Percentiles rank a stretch among this genome's conserved stretches.
Evolutionary conservation across 2,113 vertebrate genomes (phyloP).

Genomic region (Nannospalax galili): DNA sequence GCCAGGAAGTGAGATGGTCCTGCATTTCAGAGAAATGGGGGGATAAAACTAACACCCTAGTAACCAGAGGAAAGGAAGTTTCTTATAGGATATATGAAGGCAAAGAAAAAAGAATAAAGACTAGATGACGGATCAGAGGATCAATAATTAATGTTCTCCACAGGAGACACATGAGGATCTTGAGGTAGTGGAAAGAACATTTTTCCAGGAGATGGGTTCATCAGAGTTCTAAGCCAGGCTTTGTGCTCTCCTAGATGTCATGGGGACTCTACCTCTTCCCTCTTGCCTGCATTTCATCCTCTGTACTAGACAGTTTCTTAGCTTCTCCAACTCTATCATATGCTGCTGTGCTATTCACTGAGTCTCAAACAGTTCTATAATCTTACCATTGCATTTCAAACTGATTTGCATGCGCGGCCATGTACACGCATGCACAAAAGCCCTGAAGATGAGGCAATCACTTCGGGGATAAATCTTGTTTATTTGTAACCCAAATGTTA

Average conservation of each 20-base stretch:
- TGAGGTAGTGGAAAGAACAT: not conserved
- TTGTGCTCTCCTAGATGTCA: not conserved
- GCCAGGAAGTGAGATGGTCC: not conserved
- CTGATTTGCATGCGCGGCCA: not conserved
- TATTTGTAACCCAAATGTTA: constrained; percentile 35
- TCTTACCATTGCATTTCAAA: not conserved
- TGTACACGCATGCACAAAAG: not conserved
- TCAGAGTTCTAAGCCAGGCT: not conserved
- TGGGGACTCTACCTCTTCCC: not conserved
- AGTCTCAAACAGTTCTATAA: not conserved
- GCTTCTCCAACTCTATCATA: too few species aligned
- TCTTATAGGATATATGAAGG: not conserved
- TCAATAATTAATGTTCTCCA: not conserved
- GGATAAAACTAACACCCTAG: not conserved
- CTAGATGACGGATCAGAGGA: not conserved
- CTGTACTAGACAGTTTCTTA: not conserved
- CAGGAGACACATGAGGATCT: not conserved
- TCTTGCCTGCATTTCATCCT: not conserved
- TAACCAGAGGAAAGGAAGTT: not conserved
- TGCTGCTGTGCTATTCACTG: not conserved
- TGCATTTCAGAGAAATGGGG: not conserved
- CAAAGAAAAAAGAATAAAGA: not conserved
- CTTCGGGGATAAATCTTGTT: constrained; percentile 25
- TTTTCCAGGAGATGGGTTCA: not conserved
- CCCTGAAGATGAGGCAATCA: not conserved